Evolutionary conservation across 1,140 invertebrate species (phyloP).

Genomic region (Zaprionus camerounensis): DNA sequence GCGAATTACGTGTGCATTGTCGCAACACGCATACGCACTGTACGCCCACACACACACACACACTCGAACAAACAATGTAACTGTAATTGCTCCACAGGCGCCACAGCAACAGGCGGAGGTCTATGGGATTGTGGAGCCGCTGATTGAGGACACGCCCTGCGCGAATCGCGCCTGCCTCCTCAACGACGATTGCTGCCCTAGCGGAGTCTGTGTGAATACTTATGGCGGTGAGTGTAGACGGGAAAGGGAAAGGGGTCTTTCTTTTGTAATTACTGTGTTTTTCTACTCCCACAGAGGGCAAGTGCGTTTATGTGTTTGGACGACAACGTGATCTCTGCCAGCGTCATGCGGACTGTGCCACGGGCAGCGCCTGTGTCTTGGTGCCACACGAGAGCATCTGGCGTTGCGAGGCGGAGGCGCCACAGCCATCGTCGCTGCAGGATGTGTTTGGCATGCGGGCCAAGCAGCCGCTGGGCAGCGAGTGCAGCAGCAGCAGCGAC

Average conservation of each 20-base stretch:
- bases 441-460: slow-evolving; percentile 53
- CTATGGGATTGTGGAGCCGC: slow-evolving; percentile 85
- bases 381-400: slow-evolving; percentile 87
- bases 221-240: slow-evolving; percentile 87
- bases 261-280: not conserved
- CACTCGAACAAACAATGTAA: not conserved
- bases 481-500: slow-evolving; percentile 92
- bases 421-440: slow-evolving; percentile 24
- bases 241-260: not conserved
- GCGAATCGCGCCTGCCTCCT: slow-evolving; percentile 88
- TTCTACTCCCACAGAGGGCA: slow-evolving; percentile 85
- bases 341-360: slow-evolving; percentile 90
- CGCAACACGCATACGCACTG: slow-evolving; percentile 3
- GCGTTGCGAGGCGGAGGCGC: slow-evolving; percentile 87
- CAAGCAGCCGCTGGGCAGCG: slow-evolving; percentile 92
- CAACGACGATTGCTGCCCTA: slow-evolving; percentile 91
- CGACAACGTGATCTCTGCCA: slow-evolving; percentile 91
- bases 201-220: slow-evolving; percentile 89
- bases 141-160: slow-evolving; percentile 87
- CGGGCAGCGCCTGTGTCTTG: slow-evolving; percentile 89
- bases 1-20: not conserved
- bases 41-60: not conserved
- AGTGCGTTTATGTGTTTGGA: slow-evolving; percentile 89
- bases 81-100: slow-evolving; percentile 52
- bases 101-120: slow-evolving; percentile 63